Percentiles rank a stretch among this genome's conserved stretches.
Evolutionary conservation across 2,797 vertebrate genomes (phyloP).

Genomic region (Lagothrix lagotricha): DNA sequence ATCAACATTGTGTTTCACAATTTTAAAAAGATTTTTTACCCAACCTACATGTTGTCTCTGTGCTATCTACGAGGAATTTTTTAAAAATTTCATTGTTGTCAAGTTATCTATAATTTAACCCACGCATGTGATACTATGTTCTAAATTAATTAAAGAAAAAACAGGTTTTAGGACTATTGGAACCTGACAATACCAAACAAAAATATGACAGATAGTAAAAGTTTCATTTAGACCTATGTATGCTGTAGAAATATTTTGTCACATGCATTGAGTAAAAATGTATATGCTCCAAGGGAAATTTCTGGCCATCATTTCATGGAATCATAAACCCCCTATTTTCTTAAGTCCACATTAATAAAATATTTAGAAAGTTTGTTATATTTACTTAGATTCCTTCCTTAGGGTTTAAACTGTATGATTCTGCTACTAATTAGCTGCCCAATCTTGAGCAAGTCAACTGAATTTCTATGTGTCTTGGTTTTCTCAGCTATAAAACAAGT

Average conservation of each 20-base stretch:
- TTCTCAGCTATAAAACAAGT: not conserved
- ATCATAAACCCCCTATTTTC: not conserved
- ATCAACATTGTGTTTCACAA: not conserved
- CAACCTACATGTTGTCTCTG: not conserved
- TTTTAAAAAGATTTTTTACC: not conserved
- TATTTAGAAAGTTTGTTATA: not conserved
- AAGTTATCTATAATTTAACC: not conserved
- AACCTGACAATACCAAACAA: not conserved
- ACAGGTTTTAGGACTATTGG: not conserved
- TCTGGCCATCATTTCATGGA: not conserved
- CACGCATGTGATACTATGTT: fast-evolving
- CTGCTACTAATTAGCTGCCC: not conserved
- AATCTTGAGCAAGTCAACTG: not conserved
- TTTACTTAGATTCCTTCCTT: not conserved
- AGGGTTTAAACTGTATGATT: not conserved
- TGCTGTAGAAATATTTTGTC: not conserved
- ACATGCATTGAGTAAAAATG: not conserved
- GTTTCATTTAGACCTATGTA: not conserved
- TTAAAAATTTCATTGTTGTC: not conserved
- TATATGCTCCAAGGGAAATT: not conserved
- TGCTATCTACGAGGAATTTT: not conserved
- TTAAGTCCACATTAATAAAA: not conserved
- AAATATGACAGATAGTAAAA: not conserved
- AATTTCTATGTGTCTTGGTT: not conserved
- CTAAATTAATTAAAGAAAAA: not conserved